Evolutionary conservation across 2,113 vertebrate species (phyloP).

Genomic region (Hydropotes inermis): DNA sequence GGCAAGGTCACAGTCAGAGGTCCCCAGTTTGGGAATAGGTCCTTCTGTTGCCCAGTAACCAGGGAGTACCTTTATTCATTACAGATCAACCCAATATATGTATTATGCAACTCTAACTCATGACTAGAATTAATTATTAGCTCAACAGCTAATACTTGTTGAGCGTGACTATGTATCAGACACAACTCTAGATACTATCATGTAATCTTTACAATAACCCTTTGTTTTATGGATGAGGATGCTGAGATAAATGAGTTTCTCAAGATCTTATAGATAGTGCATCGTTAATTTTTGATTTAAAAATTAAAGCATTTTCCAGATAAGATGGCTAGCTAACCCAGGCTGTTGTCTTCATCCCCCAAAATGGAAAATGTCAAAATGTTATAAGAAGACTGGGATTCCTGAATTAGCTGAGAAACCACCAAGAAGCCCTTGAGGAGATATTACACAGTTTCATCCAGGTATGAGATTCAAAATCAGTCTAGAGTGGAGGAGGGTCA

Average conservation of each 20-base stretch:
- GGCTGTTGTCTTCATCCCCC: background rate
- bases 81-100: background rate
- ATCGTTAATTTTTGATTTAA: background rate
- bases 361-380: background rate
- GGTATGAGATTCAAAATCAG: background rate
- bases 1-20: background rate
- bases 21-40: background rate
- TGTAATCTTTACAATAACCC: background rate
- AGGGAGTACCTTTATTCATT: background rate
- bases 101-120: background rate
- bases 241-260: background rate
- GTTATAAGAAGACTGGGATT: background rate
- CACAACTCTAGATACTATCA: background rate
- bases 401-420: background rate
- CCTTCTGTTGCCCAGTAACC: background rate
- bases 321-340: background rate
- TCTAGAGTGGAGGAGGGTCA: background rate
- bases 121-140: background rate
- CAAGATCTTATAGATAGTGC: background rate
- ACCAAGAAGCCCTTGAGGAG: background rate
- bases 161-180: background rate
- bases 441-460: background rate
- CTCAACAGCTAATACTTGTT: background rate
- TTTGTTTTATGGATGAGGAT: background rate
- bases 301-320: background rate